These are phyloP conservation scores for Hemiscyllium ocellatum DNA, from an alignment of 2,113 vertebrate species.

Conservation along the genomic window DNA sequence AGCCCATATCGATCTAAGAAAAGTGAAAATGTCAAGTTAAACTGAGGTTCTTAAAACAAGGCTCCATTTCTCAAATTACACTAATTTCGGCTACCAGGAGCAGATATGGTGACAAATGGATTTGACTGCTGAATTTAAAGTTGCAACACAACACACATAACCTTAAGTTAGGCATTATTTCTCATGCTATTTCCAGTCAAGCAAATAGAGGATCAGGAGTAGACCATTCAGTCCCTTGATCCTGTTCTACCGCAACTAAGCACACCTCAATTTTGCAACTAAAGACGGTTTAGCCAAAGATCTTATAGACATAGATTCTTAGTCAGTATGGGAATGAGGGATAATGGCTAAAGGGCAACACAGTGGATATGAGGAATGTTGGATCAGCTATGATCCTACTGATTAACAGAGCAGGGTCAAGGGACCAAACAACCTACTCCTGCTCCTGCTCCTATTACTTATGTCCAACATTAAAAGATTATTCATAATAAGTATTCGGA, in stretches of 20 bases:
- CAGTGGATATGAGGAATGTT: no score
- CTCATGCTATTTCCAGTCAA: neutral
- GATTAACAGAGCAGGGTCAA: no score
- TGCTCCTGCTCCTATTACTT: no score
- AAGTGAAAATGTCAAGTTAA: slow-evolving; percentile 45
- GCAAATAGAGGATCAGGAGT: neutral
- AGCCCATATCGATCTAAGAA: slow-evolving; percentile 86
- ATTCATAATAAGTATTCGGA: neutral
- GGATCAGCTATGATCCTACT: no score
- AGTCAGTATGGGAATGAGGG: no score
- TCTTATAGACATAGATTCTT: neutral
- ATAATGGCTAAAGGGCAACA: no score
- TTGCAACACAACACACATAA: neutral
- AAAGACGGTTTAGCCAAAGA: neutral
- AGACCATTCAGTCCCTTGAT: no score
- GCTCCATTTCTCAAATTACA: neutral
- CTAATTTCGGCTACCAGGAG: neutral
- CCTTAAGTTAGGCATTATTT: neutral
- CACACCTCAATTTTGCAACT: neutral
- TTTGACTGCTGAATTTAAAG: neutral
- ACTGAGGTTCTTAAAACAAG: neutral
- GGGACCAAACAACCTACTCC: no score
- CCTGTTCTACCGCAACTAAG: no score
- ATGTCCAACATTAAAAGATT: neutral
- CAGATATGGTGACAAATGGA: neutral